Percentiles rank a stretch among this genome's conserved stretches.
phyloP scores from a whole-genome alignment of 2,888 invertebrate species.

The Caenorhabditis sulstoni region DNA sequence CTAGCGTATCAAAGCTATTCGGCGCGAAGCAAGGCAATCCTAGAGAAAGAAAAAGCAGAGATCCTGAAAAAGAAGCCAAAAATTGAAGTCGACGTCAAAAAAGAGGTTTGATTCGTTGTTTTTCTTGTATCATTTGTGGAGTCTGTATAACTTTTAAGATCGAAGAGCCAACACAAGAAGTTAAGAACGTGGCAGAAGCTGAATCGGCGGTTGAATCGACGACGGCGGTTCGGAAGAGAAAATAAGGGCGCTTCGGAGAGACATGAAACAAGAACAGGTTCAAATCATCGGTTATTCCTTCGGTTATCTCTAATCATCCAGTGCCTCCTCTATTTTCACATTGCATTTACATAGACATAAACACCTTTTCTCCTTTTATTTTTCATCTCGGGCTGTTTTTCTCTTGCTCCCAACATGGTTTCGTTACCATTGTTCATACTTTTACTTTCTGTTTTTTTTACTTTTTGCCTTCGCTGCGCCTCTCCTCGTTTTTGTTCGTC shows the following conservation, averaged over 20 bases:
- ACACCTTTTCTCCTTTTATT: slow-evolving; percentile 11
- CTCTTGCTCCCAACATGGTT: slow-evolving; percentile 13
- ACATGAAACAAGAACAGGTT: neutral
- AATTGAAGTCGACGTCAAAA: slow-evolving; percentile 3
- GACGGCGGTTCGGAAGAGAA: slow-evolving; percentile 11
- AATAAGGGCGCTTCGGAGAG: neutral
- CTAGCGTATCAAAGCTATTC: slow-evolving; percentile 24
- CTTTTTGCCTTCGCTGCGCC: neutral
- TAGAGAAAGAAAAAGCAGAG: slow-evolving; percentile 24
- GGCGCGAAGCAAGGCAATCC: neutral
- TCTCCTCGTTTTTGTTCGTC: no score
- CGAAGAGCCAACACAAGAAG: slow-evolving; percentile 11
- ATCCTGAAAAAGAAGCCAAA: slow-evolving; percentile 3
- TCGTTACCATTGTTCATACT: neutral
- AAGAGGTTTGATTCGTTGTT: neutral
- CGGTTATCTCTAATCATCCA: slow-evolving; percentile 24
- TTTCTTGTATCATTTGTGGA: neutral
- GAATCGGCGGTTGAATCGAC: neutral
- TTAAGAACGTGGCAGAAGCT: neutral
- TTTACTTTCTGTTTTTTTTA: slow-evolving; percentile 1
- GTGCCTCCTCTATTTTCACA: slow-evolving; percentile 10
- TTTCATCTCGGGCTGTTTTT: neutral
- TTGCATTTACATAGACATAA: slow-evolving; percentile 12
- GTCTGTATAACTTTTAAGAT: neutral
- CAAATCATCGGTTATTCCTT: neutral